phyloP scores from a whole-genome alignment of 1,140 invertebrate genomes.

The Eriocheir sinensis region DNA sequence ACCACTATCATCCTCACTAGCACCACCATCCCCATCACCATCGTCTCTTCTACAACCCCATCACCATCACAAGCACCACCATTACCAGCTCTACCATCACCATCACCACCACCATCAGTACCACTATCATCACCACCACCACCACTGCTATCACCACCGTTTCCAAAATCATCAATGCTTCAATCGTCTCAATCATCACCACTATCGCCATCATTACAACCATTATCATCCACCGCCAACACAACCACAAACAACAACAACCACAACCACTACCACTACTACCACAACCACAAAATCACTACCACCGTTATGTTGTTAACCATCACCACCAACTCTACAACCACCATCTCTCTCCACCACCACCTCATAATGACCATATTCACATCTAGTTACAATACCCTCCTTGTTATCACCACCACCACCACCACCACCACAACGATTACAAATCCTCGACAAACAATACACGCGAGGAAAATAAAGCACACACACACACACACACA shows the following conservation, averaged over 20 bases:
- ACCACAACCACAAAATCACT: no score
- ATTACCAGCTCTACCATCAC: conserved; percentile 14
- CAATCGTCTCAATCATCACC: neutral
- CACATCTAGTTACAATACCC: neutral
- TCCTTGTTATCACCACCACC: conserved; percentile 7
- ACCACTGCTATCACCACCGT: conserved; percentile 31
- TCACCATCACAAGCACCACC: neutral
- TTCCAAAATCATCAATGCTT: neutral
- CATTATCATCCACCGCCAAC: conserved; percentile 21
- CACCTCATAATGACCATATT: neutral
- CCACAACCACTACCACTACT: neutral
- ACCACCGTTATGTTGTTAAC: neutral
- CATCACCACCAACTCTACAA: neutral
- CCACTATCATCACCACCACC: no score
- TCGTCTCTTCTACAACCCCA: no score
- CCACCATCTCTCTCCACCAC: neutral
- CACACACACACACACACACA: neutral
- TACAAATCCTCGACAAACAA: neutral
- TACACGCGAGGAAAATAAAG: neutral
- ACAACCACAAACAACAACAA: neutral
- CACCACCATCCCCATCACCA: neutral
- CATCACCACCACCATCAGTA: neutral
- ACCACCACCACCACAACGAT: neutral
- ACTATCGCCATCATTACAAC: neutral
- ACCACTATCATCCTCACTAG: neutral